Conservation (phyloP, 1,140 invertebrate genomes). For the Psilanteris sp. region DNA sequence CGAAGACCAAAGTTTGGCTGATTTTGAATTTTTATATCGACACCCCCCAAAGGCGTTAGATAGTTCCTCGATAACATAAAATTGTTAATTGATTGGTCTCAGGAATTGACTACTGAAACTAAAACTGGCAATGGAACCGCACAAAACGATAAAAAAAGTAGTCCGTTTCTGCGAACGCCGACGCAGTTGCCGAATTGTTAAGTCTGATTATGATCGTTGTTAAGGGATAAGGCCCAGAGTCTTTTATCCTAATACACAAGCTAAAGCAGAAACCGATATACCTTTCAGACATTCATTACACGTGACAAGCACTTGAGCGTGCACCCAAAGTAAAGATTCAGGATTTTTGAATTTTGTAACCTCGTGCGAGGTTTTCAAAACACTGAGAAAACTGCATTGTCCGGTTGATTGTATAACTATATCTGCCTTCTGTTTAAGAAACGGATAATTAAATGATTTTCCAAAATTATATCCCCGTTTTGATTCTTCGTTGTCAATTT, state of each 20-base stretch:
- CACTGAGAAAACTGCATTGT: constrained; percentile 32
- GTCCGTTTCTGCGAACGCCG: constrained; percentile 38
- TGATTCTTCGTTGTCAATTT: too few species aligned
- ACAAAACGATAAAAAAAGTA: constrained; percentile 32
- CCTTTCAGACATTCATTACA: constrained; percentile 57
- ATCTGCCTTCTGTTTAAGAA: too few species aligned
- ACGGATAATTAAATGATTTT: too few species aligned
- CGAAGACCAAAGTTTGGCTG: too few species aligned
- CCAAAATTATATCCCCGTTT: too few species aligned
- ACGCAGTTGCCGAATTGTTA: constrained; percentile 55
- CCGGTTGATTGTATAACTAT: too few species aligned
- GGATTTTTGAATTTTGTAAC: constrained; percentile 53
- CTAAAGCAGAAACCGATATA: constrained; percentile 43
- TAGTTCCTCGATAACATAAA: constrained; percentile 39
- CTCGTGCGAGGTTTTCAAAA: constrained; percentile 14
- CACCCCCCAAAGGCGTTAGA: too few species aligned
- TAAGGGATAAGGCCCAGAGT: constrained; percentile 33
- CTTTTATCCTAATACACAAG: constrained; percentile 40
- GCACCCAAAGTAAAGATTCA: constrained; percentile 67
- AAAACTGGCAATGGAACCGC: constrained; percentile 30
- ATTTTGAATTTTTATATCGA: too few species aligned
- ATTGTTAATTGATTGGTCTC: constrained; percentile 30
- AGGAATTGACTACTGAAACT: constrained; percentile 36
- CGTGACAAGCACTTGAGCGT: constrained; percentile 50
- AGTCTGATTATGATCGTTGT: constrained; percentile 69